A percentile compares a stretch with the other conserved stretches of the same genome.
Conservation (phyloP, 2,888 invertebrate species). For the Cistogaster globosa region DNA sequence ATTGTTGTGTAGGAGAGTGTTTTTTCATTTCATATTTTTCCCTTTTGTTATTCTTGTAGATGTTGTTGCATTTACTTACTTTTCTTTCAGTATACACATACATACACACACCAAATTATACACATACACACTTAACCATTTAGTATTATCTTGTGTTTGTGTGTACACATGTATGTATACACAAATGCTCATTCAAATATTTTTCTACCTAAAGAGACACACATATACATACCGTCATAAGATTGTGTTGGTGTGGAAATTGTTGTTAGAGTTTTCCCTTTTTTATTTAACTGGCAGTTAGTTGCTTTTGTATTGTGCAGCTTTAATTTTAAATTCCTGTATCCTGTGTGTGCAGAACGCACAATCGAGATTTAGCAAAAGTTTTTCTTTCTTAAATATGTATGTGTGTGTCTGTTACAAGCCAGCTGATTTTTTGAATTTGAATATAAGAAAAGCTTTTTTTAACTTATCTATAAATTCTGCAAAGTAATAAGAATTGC, state of each 20-base stretch:
- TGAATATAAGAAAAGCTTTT: slow-evolving; percentile 42
- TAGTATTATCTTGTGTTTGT: slow-evolving; percentile 19
- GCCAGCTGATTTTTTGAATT: slow-evolving; percentile 62
- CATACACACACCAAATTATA: not conserved
- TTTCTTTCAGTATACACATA: slow-evolving; percentile 51
- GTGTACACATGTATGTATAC: slow-evolving; percentile 29
- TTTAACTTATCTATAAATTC: slow-evolving; percentile 48
- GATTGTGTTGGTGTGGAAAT: slow-evolving; percentile 57
- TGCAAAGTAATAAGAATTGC: slow-evolving; percentile 58
- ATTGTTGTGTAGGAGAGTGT: slow-evolving; percentile 68
- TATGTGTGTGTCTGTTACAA: slow-evolving; percentile 39
- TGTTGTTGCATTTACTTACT: slow-evolving; percentile 56
- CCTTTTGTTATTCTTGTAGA: slow-evolving; percentile 36
- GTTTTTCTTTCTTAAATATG: slow-evolving; percentile 14
- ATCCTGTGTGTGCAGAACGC: slow-evolving; percentile 69
- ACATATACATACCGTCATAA: slow-evolving; percentile 32
- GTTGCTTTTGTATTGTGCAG: slow-evolving; percentile 60
- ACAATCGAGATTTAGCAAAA: slow-evolving; percentile 63
- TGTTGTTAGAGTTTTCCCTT: slow-evolving; percentile 67
- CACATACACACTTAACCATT: not conserved
- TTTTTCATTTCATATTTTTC: slow-evolving; percentile 46
- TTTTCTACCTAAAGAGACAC: slow-evolving; percentile 53
- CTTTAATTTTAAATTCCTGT: slow-evolving; percentile 69
- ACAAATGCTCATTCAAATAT: slow-evolving; percentile 62
- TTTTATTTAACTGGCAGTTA: slow-evolving; percentile 29